Percentiles rank a stretch among this genome's conserved stretches.
Conservation (phyloP, 2,113 vertebrate genomes). For the Charina bottae region DNA sequence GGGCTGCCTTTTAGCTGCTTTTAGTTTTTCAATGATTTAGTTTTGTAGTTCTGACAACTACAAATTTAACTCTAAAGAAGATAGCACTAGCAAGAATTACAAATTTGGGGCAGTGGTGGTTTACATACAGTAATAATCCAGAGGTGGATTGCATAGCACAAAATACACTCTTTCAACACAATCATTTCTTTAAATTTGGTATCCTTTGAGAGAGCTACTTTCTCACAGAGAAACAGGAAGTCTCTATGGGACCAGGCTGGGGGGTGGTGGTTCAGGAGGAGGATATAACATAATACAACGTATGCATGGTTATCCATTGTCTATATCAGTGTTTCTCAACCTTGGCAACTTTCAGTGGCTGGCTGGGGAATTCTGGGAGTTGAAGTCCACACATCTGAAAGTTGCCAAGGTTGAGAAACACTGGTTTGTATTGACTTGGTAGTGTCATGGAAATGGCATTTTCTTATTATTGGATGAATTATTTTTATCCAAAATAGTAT, state of each 20-base stretch:
- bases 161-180: background rate
- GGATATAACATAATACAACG: background rate
- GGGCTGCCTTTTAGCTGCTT: background rate
- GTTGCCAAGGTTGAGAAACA: too few relatives aligned
- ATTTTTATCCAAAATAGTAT: background rate
- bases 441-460: background rate
- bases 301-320: background rate
- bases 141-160: background rate
- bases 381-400: too few relatives aligned
- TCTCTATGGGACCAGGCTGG: background rate
- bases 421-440: background rate
- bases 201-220: background rate
- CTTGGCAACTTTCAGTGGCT: background rate
- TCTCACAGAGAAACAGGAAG: background rate
- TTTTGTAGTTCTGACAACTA: background rate
- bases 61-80: background rate
- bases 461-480: background rate
- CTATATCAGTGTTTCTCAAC: slow-evolving; percentile 14
- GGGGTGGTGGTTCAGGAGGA: background rate
- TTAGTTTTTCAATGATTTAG: background rate
- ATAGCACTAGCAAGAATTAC: background rate
- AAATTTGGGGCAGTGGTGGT: background rate
- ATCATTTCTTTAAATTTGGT: background rate
- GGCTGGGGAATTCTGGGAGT: too few relatives aligned
- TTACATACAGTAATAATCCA: background rate